Evolutionary conservation across 2,888 invertebrate genomes (phyloP), one percentile per base, ranked within the genome.

Genomic region (Brachycybe producta): DNA sequence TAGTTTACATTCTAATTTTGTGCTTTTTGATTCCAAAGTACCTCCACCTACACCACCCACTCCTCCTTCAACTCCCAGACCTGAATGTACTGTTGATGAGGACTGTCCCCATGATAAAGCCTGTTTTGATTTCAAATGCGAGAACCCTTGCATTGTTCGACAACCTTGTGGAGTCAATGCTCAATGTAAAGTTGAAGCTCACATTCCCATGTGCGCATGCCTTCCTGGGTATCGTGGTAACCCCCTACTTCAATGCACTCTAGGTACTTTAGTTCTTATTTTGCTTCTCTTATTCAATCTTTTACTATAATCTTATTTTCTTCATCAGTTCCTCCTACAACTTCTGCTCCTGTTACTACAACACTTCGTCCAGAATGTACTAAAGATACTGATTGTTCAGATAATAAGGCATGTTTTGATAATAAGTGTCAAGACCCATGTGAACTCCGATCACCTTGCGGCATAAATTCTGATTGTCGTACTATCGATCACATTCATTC

Each of bases 91-190:
- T 26, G 30, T 19, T 4, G 60, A 60, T 50, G 49, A 54, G 21
- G 59, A 59, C 13, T 61, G 61, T 53, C 49, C 51, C 17, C 19
- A 44, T 21, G 57, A 58, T 23, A 45, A 58, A 34, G 55, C 59
- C 2, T 61, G 61, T 40, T 46, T 52, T 19, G 54, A 54, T 32
- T 19, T 28, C 8, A 36, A 52, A n/a, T 55, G 55, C 38, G 15
- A 50, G 24, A 47, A 55, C 42, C 42, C 54, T 2, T 88, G 88
- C 61, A 48, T 49, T 13, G 23, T 39, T 59, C 84, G 85, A 52
- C 83, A 84, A 38, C 87, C 87, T 1, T 90, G 88, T 62, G 78
- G 79, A 39, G 75, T 77, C 44, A 85, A 86, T 60, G 87, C 88
- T 4, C 77, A 82, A 57, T 90, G 90, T 63, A 76, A 49, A 30